Conservation (phyloP, 2,797 vertebrate species). For the Sebastes flavidus region DNA sequence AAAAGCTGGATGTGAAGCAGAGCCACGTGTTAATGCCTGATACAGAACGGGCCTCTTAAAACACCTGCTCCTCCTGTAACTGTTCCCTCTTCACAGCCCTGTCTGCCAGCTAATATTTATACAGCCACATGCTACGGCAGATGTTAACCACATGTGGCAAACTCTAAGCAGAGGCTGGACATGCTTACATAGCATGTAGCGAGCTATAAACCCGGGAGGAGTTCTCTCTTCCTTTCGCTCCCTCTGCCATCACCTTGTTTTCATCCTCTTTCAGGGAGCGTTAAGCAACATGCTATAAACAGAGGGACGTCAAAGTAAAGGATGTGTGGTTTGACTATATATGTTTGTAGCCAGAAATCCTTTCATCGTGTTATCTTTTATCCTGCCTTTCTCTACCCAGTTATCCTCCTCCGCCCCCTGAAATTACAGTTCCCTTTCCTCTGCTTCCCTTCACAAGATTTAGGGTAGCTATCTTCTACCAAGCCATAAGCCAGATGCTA, state of each 20-base stretch:
- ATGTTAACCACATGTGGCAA: constrained; percentile 59
- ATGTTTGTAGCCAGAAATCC: constrained; percentile 16
- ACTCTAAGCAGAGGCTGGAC: constrained; percentile 42
- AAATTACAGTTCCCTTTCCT: constrained; percentile 24
- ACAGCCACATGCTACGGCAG: constrained; percentile 54
- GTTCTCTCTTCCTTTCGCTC: constrained; percentile 1
- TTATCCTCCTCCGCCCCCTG: constrained; percentile 1
- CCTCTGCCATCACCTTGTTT: constrained; percentile 15
- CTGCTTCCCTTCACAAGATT: constrained; percentile 37
- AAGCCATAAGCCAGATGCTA: constrained; percentile 51
- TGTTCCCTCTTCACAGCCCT: constrained; percentile 5
- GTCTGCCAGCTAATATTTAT: constrained; percentile 50
- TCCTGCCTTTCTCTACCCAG: not conserved
- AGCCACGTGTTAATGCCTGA: not conserved
- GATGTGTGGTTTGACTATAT: constrained; percentile 6
- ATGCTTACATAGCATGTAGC: not conserved
- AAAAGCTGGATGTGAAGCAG: not conserved
- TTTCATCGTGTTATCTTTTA: constrained; percentile 26
- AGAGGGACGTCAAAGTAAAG: constrained; percentile 21
- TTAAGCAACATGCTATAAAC: constrained; percentile 39
- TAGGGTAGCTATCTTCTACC: constrained; percentile 34
- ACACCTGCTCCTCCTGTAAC: constrained; percentile 28
- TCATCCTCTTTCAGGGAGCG: constrained; percentile 22
- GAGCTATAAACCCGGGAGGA: constrained; percentile 24
- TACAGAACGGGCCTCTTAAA: not conserved